phyloP scores from a whole-genome alignment of 2,888 invertebrate genomes.

The Disparrhopalites patrizii region DNA sequence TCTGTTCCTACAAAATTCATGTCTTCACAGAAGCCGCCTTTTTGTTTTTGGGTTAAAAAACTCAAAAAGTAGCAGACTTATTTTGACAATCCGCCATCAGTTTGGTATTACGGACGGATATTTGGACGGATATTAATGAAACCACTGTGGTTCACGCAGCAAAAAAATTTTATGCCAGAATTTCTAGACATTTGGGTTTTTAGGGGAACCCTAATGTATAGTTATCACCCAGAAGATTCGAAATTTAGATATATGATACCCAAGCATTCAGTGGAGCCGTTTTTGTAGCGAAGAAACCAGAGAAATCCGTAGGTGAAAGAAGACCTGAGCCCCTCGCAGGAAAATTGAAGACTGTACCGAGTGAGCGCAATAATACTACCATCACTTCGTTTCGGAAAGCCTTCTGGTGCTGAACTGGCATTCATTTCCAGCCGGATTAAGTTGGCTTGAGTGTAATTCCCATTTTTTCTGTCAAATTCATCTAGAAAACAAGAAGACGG shows the following conservation, averaged over 20 bases:
- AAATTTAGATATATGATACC: neutral
- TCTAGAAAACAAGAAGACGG: too few relatives aligned
- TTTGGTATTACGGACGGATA: too few relatives aligned
- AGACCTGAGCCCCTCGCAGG: neutral
- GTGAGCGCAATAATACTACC: too few relatives aligned
- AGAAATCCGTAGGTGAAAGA: neutral
- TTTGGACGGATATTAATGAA: too few relatives aligned
- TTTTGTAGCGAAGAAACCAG: neutral
- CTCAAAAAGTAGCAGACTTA: too few relatives aligned
- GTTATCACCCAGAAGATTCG: neutral
- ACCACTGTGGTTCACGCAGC: neutral
- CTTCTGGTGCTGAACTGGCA: neutral
- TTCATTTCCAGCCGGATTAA: neutral
- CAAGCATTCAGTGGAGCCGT: neutral
- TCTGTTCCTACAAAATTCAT: too few relatives aligned
- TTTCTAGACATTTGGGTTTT: neutral
- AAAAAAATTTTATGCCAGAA: neutral
- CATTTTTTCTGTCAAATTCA: neutral
- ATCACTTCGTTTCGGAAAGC: too few relatives aligned
- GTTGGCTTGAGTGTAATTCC: neutral
- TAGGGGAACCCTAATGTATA: neutral
- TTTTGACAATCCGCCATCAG: too few relatives aligned
- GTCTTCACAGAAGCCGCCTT: too few relatives aligned
- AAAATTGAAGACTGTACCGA: neutral
- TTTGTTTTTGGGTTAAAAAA: too few relatives aligned